phyloP scores from a whole-genome alignment of 2,113 vertebrate species.

The Heterocephalus glaber region DNA sequence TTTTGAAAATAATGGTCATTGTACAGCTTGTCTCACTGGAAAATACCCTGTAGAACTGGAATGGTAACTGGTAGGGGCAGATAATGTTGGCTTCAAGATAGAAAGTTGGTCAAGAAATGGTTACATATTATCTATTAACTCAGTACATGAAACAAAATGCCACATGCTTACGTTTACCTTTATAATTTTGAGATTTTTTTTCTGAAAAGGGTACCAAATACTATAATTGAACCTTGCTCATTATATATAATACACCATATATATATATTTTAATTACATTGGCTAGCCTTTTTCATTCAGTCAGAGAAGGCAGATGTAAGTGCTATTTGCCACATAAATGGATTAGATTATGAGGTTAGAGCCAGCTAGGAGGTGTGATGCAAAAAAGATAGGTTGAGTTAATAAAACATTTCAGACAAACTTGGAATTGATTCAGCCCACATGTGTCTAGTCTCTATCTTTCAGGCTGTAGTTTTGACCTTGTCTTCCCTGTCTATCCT shows the following conservation, averaged over 20 bases:
- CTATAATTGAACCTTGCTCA: conserved; percentile 49
- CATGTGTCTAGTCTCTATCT: background rate
- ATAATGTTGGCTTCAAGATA: background rate
- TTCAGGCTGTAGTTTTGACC: background rate
- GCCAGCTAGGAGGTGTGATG: background rate
- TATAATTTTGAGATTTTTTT: conserved; percentile 60
- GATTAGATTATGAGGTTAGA: background rate
- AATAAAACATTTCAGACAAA: background rate
- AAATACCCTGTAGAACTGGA: conserved; percentile 96
- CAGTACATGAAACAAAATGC: conserved; percentile 53
- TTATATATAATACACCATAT: conserved; percentile 18
- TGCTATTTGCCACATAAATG: background rate
- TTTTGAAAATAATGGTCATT: conserved; percentile 88
- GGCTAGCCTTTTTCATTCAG: background rate
- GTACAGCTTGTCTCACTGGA: conserved; percentile 96
- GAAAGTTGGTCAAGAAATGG: conserved; percentile 11
- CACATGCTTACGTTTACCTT: conserved; percentile 64
- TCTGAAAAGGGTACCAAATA: conserved; percentile 71
- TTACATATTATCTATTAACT: conserved; percentile 58
- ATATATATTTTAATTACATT: background rate
- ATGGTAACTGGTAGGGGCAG: conserved; percentile 83
- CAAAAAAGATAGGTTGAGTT: background rate
- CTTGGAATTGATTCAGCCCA: background rate
- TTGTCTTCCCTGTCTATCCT: background rate
- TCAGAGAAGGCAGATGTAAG: background rate